These are phyloP conservation scores for Musca vetustissima DNA, from an alignment of 1,140 invertebrate genomes.

Conservation along the genomic window DNA sequence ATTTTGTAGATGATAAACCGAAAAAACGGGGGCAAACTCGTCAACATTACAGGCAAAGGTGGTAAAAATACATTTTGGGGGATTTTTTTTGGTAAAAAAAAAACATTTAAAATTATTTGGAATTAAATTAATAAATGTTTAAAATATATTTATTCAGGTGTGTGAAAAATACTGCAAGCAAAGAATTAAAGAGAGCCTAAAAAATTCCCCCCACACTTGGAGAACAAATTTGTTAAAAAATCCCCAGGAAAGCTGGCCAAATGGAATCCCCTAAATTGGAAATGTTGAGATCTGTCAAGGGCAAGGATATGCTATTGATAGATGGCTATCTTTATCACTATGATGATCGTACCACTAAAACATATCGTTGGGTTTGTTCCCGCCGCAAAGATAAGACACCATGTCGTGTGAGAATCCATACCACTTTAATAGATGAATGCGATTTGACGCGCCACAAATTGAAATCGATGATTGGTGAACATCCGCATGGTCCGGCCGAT, in stretches of 20 bases:
- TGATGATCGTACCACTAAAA: conserved; percentile 44
- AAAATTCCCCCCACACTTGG: too few relatives aligned
- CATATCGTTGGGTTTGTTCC: conserved; percentile 50
- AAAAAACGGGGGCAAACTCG: too few relatives aligned
- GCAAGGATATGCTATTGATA: conserved; percentile 49
- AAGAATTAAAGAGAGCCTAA: too few relatives aligned
- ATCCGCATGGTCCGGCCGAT: conserved; percentile 46
- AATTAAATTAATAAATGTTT: too few relatives aligned
- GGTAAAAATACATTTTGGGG: too few relatives aligned
- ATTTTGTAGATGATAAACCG: too few relatives aligned
- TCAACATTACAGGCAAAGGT: too few relatives aligned
- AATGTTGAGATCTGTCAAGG: conserved; percentile 49
- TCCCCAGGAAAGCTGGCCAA: too few relatives aligned
- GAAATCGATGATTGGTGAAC: conserved; percentile 35
- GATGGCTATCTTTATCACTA: conserved; percentile 50
- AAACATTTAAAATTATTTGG: too few relatives aligned
- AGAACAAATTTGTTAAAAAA: not conserved
- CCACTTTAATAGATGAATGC: conserved; percentile 37
- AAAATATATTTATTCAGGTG: too few relatives aligned
- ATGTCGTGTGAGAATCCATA: conserved; percentile 45
- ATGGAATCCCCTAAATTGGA: conserved; percentile 36
- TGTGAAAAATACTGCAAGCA: too few relatives aligned
- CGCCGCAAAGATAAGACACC: conserved; percentile 49
- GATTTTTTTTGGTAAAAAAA: too few relatives aligned
- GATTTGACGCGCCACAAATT: conserved; percentile 42